Conservation (phyloP, 2,888 invertebrate species). For the Oscheius sp. region DNA sequence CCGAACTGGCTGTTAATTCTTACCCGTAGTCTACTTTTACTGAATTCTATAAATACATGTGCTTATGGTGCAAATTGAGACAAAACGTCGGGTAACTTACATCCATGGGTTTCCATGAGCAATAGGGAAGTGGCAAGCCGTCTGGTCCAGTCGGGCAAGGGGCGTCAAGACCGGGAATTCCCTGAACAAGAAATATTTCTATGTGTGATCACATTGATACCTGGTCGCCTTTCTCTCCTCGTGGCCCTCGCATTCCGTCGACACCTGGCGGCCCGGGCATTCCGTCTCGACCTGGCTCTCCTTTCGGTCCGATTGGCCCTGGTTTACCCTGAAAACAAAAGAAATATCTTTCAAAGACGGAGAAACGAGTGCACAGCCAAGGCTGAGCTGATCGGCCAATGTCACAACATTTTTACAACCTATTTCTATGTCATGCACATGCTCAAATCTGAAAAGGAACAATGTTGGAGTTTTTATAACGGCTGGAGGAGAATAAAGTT, state of each 20-base stretch:
- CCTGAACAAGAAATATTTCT: no score
- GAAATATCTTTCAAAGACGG: neutral
- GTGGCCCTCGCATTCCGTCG: slow-evolving; percentile 42
- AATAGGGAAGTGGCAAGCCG: slow-evolving; percentile 93
- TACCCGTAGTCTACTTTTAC: slow-evolving; percentile 65
- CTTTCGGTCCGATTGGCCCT: slow-evolving; percentile 63
- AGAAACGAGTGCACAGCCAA: neutral
- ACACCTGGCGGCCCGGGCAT: slow-evolving; percentile 64
- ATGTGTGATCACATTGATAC: no score
- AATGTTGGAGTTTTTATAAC: neutral
- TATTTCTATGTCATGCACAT: slow-evolving; percentile 38
- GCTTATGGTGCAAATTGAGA: neutral
- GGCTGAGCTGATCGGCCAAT: neutral
- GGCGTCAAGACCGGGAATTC: slow-evolving; percentile 95
- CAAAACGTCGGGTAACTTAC: slow-evolving; percentile 41
- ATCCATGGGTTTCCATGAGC: slow-evolving; percentile 75
- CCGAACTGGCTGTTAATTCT: slow-evolving; percentile 21
- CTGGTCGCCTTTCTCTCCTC: slow-evolving; percentile 59
- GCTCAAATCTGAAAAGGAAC: neutral
- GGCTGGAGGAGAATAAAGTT: neutral
- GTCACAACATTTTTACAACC: slow-evolving; percentile 2
- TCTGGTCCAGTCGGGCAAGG: slow-evolving; percentile 97
- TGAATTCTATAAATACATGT: slow-evolving; percentile 54
- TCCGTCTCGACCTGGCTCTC: slow-evolving; percentile 64
- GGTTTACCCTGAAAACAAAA: slow-evolving; percentile 60